phyloP scores from a whole-genome alignment of 2,797 vertebrate species.

The Phyllotis vaccarum region DNA sequence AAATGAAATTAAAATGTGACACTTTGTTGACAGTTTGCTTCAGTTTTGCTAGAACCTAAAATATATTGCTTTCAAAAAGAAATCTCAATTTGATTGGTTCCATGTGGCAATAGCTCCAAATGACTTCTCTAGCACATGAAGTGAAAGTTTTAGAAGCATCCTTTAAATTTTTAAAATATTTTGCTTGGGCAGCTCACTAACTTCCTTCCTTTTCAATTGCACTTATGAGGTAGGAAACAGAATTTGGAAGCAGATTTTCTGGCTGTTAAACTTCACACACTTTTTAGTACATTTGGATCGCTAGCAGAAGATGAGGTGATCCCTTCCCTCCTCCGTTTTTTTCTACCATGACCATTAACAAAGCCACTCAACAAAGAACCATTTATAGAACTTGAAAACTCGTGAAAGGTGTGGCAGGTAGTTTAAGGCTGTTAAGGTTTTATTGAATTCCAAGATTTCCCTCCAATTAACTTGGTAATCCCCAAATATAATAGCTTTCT shows the following conservation, averaged over 20 bases:
- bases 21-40: slow-evolving; percentile 56
- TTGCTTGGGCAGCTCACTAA: slow-evolving; percentile 18
- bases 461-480: slow-evolving; percentile 73
- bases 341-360: background rate
- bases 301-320: slow-evolving; percentile 10
- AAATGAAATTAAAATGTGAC: slow-evolving; percentile 52
- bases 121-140: slow-evolving; percentile 6
- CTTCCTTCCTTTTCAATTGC: background rate
- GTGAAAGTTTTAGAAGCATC: background rate
- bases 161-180: slow-evolving; percentile 39
- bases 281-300: background rate
- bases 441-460: slow-evolving; percentile 48
- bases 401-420: slow-evolving; percentile 44
- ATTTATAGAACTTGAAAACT: slow-evolving; percentile 53
- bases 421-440: slow-evolving; percentile 60
- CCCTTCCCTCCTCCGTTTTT: slow-evolving; percentile 25
- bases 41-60: slow-evolving; percentile 52
- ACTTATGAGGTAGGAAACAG: background rate
- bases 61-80: slow-evolving; percentile 63
- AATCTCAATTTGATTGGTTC: slow-evolving; percentile 22
- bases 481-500: slow-evolving; percentile 71
- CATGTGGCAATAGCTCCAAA: slow-evolving; percentile 21
- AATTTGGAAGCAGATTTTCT: slow-evolving; percentile 48
- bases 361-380: slow-evolving; percentile 15
- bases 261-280: background rate